Evolutionary conservation across 2,113 vertebrate species (phyloP), one percentile per base, ranked within the genome.

Genomic region (Caracal caracal): DNA sequence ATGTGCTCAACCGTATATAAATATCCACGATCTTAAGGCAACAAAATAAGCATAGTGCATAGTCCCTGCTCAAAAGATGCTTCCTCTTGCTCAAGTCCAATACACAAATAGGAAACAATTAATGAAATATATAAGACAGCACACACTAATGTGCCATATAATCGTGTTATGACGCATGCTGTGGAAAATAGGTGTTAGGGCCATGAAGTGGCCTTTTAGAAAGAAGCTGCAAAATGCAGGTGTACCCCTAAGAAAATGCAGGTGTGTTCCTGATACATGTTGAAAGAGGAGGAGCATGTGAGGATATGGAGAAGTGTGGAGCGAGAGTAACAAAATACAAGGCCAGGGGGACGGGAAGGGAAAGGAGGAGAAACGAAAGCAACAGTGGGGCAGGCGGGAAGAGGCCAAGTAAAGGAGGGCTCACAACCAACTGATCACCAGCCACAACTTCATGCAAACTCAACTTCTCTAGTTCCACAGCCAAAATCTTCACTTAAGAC

Each of bases 391-490:
- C 1, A 35, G 6, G 33, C 17, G 47, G 49, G 53, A 65, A 70
- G 68, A 15, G 19, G 30, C 20, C 47, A 49, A 33, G 63, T 26
- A 33, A 59, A 65, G 33, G 1, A 56, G 20, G 16, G 66, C 24
- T 79, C 12, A 73, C n/a, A 56, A 33, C 75, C 19, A 24, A 83
- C 1, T 15, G 53, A 26, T n/a, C 79, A 35, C 53, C 49, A 51
- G 56, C 16, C 35, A 78, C 17, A 65, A 59, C 40, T 20, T 33
- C 63, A 76, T n/a, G 81, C 76, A 73, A 79, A 75, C 9, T 61
- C 76, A 65, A 76, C 53, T 78, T 43, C 63, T 89, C 53, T 30
- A 24, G 70, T 91, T 90, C 53, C 93, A 96, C 6, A 93, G 59
- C 6, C 75, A 61, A 47, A 78, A 22, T 35, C 79, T 84, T 61